Evolutionary conservation across 2,888 invertebrate species (phyloP).

Genomic region (Lepetodrilus schrolli): DNA sequence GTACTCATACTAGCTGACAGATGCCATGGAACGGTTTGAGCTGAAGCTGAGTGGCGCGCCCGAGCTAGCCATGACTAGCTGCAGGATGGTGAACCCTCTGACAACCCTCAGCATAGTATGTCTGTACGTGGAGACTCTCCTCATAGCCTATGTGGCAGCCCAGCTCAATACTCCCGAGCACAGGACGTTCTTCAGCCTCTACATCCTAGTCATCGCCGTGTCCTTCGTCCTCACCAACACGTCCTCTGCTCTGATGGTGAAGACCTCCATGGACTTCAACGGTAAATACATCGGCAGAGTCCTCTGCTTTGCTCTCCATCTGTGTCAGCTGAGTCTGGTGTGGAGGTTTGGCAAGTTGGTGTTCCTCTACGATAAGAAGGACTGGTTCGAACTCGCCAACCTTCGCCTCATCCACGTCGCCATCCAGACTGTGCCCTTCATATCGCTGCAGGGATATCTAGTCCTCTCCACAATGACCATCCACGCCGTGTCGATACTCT

Average conservation of each 20-base stretch:
- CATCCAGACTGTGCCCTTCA: constrained; percentile 55
- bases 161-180: not conserved
- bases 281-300: constrained; percentile 40
- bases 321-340: constrained; percentile 53
- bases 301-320: constrained; percentile 54
- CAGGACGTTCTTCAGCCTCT: constrained; percentile 38
- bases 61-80: not conserved
- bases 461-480: not conserved
- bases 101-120: constrained; percentile 26
- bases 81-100: constrained; percentile 28
- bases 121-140: constrained; percentile 32
- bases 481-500: constrained; percentile 22
- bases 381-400: constrained; percentile 52
- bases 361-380: constrained; percentile 49
- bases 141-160: constrained; percentile 29
- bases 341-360: constrained; percentile 59
- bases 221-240: constrained; percentile 53
- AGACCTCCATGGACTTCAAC: constrained; percentile 48
- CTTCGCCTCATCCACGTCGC: constrained; percentile 56
- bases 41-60: too few species aligned
- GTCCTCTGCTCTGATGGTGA: constrained; percentile 53
- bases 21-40: too few species aligned
- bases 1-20: too few species aligned
- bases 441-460: constrained; percentile 27
- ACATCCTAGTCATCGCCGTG: constrained; percentile 44